These are phyloP conservation scores for Conops quadrifasciatus DNA, from an alignment of 2,888 invertebrate species.

Conservation along the genomic window DNA sequence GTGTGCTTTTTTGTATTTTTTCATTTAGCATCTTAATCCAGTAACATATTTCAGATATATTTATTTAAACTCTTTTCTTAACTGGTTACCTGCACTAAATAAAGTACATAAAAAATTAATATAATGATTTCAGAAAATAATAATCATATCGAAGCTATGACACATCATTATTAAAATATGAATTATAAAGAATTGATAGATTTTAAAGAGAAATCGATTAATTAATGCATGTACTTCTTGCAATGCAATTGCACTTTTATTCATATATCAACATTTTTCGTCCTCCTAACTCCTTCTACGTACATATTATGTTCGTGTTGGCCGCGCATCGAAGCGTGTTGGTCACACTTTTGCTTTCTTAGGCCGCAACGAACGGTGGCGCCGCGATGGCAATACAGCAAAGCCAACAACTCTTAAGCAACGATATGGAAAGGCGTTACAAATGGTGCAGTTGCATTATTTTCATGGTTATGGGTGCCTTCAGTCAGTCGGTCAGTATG, in stretches of 20 bases:
- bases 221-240: too few species aligned
- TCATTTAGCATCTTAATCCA: background rate
- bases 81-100: too few species aligned
- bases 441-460: background rate
- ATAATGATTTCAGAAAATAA: too few species aligned
- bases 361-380: background rate
- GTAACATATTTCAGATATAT: background rate
- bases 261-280: too few species aligned
- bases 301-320: too few species aligned
- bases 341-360: conserved; percentile 34
- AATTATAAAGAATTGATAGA: background rate
- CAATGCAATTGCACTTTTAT: too few species aligned
- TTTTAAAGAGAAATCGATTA: background rate
- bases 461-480: conserved; percentile 26
- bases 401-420: background rate
- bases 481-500: background rate
- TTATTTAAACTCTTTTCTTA: too few species aligned
- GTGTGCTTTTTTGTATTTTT: background rate
- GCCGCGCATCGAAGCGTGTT: background rate
- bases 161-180: too few species aligned
- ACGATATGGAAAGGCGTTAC: conserved; percentile 20
- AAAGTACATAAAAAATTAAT: too few species aligned
- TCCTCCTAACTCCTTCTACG: background rate
- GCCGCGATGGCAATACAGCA: background rate
- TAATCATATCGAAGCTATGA: too few species aligned